Percentiles rank a stretch among this genome's conserved stretches.
Evolutionary conservation across 92 coral and sea anemone species (phyloP).

Genomic region (Desmophyllum pertusum): DNA sequence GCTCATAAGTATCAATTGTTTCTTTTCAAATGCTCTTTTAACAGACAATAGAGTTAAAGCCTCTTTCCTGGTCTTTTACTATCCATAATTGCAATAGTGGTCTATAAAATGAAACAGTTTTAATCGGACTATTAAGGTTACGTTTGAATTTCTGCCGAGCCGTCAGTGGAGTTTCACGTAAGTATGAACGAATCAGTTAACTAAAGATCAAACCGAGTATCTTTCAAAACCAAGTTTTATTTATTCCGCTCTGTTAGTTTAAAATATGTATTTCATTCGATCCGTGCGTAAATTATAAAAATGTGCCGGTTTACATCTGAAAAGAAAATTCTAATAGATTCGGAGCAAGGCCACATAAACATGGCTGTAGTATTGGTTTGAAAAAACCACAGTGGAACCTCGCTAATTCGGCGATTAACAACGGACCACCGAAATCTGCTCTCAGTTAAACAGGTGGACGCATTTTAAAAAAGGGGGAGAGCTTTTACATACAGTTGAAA

Average conservation of each 20-base stretch:
- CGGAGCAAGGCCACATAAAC: no score
- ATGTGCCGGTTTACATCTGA: no score
- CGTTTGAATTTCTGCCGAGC: background rate
- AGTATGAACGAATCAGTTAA: background rate
- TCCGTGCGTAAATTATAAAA: no score
- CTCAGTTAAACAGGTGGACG: no score
- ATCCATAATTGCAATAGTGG: background rate
- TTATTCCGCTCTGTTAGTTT: background rate
- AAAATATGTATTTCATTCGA: no score
- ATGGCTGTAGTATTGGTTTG: no score
- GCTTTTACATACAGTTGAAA: no score
- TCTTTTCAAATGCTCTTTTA: background rate
- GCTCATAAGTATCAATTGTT: background rate
- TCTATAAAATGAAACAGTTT: constrained; percentile 29
- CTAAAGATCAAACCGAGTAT: background rate
- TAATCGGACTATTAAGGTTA: background rate
- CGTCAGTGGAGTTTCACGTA: background rate
- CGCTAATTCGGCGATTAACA: no score
- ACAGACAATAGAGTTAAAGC: constrained; percentile 10
- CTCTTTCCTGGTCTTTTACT: background rate
- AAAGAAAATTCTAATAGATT: no score
- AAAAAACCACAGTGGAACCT: no score
- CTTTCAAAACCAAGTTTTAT: background rate
- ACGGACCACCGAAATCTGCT: no score
- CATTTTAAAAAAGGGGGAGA: no score